These are phyloP conservation scores for Papilio demoleus DNA, from an alignment of 2,888 invertebrate species.

Conservation along the genomic window DNA sequence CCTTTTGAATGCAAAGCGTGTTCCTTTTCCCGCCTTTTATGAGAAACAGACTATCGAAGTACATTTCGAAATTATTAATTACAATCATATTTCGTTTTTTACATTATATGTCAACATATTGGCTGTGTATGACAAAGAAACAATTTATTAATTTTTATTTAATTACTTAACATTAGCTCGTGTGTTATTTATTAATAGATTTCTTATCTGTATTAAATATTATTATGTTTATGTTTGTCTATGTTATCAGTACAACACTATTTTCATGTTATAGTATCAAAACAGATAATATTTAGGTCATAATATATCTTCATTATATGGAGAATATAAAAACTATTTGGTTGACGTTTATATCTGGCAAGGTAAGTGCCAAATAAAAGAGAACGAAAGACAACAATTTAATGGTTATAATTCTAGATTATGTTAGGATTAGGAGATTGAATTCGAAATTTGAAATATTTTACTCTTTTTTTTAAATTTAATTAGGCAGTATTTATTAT, in stretches of 20 bases:
- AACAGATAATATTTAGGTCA: slow-evolving; percentile 26
- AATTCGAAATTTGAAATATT: too few relatives aligned
- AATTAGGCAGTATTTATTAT: too few relatives aligned
- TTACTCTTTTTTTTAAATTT: too few relatives aligned
- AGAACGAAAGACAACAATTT: neutral
- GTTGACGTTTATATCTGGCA: slow-evolving; percentile 14
- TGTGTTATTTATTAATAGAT: neutral
- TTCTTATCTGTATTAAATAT: neutral
- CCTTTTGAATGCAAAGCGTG: slow-evolving; percentile 32
- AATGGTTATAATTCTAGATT: neutral
- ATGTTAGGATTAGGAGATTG: neutral
- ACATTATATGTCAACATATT: too few relatives aligned
- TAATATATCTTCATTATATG: slow-evolving; percentile 27
- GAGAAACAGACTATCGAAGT: slow-evolving; percentile 7
- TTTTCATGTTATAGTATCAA: slow-evolving; percentile 15
- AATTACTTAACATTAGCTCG: too few relatives aligned
- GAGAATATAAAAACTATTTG: slow-evolving; percentile 26
- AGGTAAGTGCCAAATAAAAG: slow-evolving; percentile 22
- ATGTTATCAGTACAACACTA: slow-evolving; percentile 7
- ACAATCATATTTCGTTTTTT: neutral
- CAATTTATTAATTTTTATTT: too few relatives aligned
- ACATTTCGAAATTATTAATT: neutral
- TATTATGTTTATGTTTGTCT: slow-evolving; percentile 6
- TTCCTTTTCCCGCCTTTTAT: slow-evolving; percentile 1
- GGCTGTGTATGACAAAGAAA: too few relatives aligned